Evolutionary conservation across 2,888 invertebrate genomes (phyloP), one percentile per base, ranked within the genome.

Genomic region (Parasteatoda lunata): DNA sequence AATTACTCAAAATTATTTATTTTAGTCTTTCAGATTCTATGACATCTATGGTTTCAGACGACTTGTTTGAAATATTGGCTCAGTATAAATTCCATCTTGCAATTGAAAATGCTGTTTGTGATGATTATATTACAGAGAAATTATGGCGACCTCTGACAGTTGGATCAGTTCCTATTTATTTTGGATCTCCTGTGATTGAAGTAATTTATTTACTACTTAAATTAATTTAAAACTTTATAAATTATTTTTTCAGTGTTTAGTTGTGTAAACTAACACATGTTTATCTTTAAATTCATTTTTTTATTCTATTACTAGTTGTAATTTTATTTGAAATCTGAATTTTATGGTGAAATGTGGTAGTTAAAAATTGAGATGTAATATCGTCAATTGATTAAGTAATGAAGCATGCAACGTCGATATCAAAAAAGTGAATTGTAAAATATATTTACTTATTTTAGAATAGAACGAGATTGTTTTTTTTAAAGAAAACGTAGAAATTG

Each of bases 111-210:
- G 90, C 90, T 47, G 88, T 89, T 70, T 91, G 91, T 77, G 80
- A 90, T 71, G 91, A 91, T 76, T 91, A 91, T 79, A 90, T 91
- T 88, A 90, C 91, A 51, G 91, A 91, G 73, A 90, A 90, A 73
- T 76, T 91, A 4, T 91, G 91, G 89, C 88, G 91, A 48, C 89
- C 90, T 6, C 79, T 91, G n/a, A 90, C 90, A 81, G 88, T 91
- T 47, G 91, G 91, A 9, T 90, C 90, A 76, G 90, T 91, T 11
- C 91, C 91, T n/a, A 89, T 91, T 48, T 91, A 91, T 84, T 89
- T 84, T 84, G 91, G 91, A 6, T 91, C 91, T 9, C 89, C 90
- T 15, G 93, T 93, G 51, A 89, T 90, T 30, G 77, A 85, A 91
- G 94, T 94, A 92, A 90, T 77, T 73, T 13, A 59, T 59, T 9